Evolutionary conservation across 2,113 vertebrate genomes (phyloP), one percentile per base, ranked within the genome.

Genomic region (Mirounga angustirostris): DNA sequence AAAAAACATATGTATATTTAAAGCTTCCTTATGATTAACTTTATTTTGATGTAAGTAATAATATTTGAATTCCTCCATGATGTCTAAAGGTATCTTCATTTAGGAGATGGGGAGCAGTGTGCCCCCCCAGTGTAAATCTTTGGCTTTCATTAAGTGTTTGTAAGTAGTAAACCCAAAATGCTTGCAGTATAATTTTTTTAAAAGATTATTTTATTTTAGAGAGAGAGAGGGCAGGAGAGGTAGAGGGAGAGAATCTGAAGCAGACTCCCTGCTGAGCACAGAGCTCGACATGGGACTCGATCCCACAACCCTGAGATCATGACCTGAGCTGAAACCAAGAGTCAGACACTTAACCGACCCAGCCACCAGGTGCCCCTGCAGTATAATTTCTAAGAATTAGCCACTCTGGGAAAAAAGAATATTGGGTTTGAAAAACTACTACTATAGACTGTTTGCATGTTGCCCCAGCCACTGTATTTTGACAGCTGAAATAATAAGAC

Each of bases 1-100:
- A 2, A 40, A 40, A 2, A 40, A 59, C 46, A 91, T 88, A 92
- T 95, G 58, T 65, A 96, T 98, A 97, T 96, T 98, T 98, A 98
- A 98, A 90, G 69, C 61, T 95, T 96, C 69, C 89, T 89, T 73
- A 78, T 98, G 95, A 98, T 97, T 98, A 96, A 97, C 69, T 91
- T 82, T 54, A 71, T 74, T 95, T 94, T 76, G 80, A 63, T 96
- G 92, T 97, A 91, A 97, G 94, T 97, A 94, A 84, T 69, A 71
- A 36, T 59, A 65, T 73, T 86, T 95, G 3, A 92, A 91, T 90
- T 87, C 79, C 65, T 93, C 71, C 28, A 33, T 85, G 65, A 69
- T 89, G 36, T 89, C 30, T 74, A 67, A 63, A 81, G 79, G 69
- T 80, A 71, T 89, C 52, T 65, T 67, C 80, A 93, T 76, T 93